Conservation (phyloP, 2,888 invertebrate genomes). For the Macaria liturata region DNA sequence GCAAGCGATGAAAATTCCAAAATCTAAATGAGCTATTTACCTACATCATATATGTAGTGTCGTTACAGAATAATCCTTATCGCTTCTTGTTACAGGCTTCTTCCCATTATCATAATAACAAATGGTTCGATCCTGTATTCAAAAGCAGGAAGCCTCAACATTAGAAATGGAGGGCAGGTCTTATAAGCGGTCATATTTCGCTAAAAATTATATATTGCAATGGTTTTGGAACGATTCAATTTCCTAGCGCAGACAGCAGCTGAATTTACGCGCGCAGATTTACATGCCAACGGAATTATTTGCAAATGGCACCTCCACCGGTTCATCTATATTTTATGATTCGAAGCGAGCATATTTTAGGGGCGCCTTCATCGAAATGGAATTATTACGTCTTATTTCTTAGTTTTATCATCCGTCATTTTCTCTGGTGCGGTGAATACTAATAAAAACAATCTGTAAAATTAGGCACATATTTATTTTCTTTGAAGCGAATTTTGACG, state of each 20-base stretch:
- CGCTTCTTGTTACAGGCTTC: no score
- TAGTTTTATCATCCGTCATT: no score
- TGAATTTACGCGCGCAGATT: slow-evolving; percentile 80
- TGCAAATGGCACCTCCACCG: slow-evolving; percentile 70
- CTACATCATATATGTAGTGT: no score
- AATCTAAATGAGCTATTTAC: no score
- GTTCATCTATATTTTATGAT: slow-evolving; percentile 71
- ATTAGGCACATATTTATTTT: no score
- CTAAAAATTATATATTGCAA: slow-evolving; percentile 72
- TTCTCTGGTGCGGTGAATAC: no score
- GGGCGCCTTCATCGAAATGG: slow-evolving; percentile 45
- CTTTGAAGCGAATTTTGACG: no score
- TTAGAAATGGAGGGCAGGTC: slow-evolving; percentile 23
- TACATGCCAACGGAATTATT: slow-evolving; percentile 79
- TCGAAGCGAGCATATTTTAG: slow-evolving; percentile 51
- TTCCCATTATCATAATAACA: no score
- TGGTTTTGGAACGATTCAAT: slow-evolving; percentile 79
- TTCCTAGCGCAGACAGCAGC: slow-evolving; percentile 78
- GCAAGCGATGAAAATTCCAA: no score
- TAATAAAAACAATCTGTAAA: no score
- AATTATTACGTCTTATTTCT: slow-evolving; percentile 19
- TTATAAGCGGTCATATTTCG: slow-evolving; percentile 54
- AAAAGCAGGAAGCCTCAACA: background rate
- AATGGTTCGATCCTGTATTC: no score
- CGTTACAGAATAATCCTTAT: no score